phyloP scores from a whole-genome alignment of 92 coral and sea anemone species.

The Porites divaricata region DNA sequence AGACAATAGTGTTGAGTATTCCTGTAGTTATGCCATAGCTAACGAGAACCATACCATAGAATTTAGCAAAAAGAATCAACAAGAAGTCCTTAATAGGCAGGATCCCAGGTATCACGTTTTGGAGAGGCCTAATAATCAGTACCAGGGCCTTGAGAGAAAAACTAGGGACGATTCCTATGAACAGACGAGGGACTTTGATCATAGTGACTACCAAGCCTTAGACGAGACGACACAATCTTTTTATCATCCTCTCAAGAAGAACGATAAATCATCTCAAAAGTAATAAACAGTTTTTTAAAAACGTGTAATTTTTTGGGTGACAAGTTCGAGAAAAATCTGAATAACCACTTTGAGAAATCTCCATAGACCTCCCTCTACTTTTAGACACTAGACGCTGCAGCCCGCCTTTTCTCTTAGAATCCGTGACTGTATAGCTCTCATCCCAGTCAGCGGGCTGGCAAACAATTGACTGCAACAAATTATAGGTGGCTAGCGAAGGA shows the following conservation, averaged over 20 bases:
- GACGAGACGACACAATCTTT: conserved; percentile 36
- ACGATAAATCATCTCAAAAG: background rate
- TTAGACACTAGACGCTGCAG: no score
- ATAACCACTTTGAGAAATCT: background rate
- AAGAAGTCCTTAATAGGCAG: background rate
- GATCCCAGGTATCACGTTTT: background rate
- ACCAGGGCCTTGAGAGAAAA: conserved; percentile 35
- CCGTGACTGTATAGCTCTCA: no score
- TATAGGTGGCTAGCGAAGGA: no score
- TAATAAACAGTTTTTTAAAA: background rate
- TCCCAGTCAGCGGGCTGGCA: no score
- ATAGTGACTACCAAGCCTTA: conserved; percentile 35
- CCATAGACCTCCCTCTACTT: no score
- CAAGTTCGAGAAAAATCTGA: background rate
- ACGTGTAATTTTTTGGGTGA: background rate
- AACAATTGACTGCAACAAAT: no score
- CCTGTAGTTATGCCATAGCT: conserved; percentile 3
- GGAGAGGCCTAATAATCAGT: conserved; percentile 6
- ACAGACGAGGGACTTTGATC: background rate
- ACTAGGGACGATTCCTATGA: background rate
- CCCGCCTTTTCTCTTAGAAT: no score
- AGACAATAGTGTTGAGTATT: background rate
- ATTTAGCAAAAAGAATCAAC: background rate
- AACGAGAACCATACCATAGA: background rate
- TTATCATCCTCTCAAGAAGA: conserved; percentile 24